Evolutionary conservation across 2,888 invertebrate genomes (phyloP).

Genomic region (Mimachlamys varia): DNA sequence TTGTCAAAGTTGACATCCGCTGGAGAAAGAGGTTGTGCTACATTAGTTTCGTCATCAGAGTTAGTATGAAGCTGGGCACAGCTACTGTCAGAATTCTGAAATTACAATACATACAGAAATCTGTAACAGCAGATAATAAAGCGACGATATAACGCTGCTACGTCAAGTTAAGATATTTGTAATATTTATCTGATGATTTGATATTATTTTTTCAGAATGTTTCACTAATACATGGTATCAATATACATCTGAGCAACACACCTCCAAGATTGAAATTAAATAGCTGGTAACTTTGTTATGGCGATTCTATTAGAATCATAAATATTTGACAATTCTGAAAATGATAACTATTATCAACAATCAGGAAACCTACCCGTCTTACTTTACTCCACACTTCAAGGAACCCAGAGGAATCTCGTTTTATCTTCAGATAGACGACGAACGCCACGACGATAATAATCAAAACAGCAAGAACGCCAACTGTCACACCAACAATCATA

Average conservation of each 20-base stretch:
- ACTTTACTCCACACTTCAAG: slow-evolving; percentile 11
- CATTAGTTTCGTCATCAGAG: slow-evolving; percentile 56
- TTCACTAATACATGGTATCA: too few relatives aligned
- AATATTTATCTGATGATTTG: too few relatives aligned
- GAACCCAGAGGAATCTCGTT: not conserved
- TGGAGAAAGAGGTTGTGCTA: slow-evolving; percentile 51
- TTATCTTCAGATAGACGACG: not conserved
- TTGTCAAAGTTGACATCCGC: slow-evolving; percentile 68
- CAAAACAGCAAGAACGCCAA: slow-evolving; percentile 14
- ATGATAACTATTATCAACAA: too few relatives aligned
- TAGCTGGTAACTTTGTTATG: too few relatives aligned
- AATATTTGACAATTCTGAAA: too few relatives aligned
- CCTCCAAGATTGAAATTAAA: too few relatives aligned
- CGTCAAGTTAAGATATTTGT: too few relatives aligned
- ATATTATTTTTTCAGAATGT: too few relatives aligned
- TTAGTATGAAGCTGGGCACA: slow-evolving; percentile 43
- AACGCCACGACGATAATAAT: not conserved
- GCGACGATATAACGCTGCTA: too few relatives aligned
- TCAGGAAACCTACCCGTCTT: not conserved
- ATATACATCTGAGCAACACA: too few relatives aligned
- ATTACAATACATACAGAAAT: not conserved
- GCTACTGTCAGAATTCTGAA: slow-evolving; percentile 38
- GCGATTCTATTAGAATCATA: too few relatives aligned
- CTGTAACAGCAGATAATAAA: too few relatives aligned
- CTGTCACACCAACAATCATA: slow-evolving; percentile 24